These are phyloP conservation scores for Chironomus tepperi DNA, from an alignment of 1,140 invertebrate species.

Conservation along the genomic window DNA sequence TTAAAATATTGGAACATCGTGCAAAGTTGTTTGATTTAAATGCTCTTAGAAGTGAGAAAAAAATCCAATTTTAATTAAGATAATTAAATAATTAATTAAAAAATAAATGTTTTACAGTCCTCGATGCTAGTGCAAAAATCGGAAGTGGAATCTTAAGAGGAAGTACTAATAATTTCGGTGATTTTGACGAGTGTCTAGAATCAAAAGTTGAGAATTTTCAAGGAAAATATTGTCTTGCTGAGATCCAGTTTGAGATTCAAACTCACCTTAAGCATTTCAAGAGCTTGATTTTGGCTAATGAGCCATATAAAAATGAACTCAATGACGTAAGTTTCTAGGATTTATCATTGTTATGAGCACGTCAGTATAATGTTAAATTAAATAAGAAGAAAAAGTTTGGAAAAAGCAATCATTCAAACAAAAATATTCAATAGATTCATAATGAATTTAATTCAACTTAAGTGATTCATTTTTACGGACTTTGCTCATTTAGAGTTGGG, in stretches of 20 bases:
- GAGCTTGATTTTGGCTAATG: slow-evolving; percentile 46
- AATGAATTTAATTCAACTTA: too few species aligned
- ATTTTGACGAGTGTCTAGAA: slow-evolving; percentile 53
- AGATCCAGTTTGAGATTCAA: slow-evolving; percentile 44
- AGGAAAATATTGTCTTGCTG: slow-evolving; percentile 54
- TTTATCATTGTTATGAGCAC: too few species aligned
- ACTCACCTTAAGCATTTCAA: slow-evolving; percentile 42
- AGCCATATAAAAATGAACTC: slow-evolving; percentile 53
- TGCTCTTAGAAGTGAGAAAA: slow-evolving; percentile 38
- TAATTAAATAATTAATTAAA: background rate
- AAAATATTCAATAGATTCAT: too few species aligned
- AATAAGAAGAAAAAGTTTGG: too few species aligned
- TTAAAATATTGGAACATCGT: slow-evolving; percentile 33
- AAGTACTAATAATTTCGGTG: slow-evolving; percentile 54
- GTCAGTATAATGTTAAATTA: too few species aligned
- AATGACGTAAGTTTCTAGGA: slow-evolving; percentile 41
- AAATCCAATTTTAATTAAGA: too few species aligned
- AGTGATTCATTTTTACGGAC: too few species aligned
- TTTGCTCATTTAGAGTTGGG: too few species aligned
- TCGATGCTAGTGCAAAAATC: slow-evolving; percentile 50
- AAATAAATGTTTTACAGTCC: slow-evolving; percentile 42
- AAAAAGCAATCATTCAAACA: too few species aligned
- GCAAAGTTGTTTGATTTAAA: slow-evolving; percentile 37
- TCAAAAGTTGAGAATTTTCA: slow-evolving; percentile 40
- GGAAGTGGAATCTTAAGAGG: slow-evolving; percentile 52